A percentile compares a stretch with the other conserved stretches of the same genome.
Conservation (phyloP, 2,113 vertebrate species). For the Rhinoderma darwinii region DNA sequence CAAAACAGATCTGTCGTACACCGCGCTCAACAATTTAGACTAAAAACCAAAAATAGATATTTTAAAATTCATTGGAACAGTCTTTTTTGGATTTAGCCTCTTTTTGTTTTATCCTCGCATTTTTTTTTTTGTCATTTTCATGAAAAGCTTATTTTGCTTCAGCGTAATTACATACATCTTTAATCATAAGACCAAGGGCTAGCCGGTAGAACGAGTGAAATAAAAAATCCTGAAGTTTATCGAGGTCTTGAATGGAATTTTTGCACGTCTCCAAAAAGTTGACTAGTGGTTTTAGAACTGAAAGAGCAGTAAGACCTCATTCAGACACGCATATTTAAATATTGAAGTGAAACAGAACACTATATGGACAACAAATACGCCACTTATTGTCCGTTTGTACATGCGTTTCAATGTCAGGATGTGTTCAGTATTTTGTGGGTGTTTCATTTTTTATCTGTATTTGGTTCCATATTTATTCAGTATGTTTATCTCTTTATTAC, state of each 20-base stretch:
- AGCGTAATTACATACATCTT: neutral
- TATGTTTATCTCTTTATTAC: too few species aligned
- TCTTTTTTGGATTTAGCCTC: neutral
- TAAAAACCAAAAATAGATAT: slow-evolving; percentile 30
- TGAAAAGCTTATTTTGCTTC: neutral
- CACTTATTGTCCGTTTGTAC: too few species aligned
- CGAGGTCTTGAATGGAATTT: neutral
- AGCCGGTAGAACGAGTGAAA: neutral
- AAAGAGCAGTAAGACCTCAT: too few species aligned
- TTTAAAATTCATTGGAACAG: slow-evolving; percentile 26
- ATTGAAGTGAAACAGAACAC: too few species aligned
- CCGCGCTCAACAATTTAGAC: slow-evolving; percentile 9
- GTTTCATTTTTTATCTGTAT: too few species aligned
- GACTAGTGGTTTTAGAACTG: neutral
- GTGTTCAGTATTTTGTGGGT: too few species aligned
- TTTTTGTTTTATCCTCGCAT: neutral
- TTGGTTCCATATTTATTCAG: too few species aligned
- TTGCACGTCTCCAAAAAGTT: neutral
- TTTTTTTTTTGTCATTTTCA: neutral
- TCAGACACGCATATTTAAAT: too few species aligned
- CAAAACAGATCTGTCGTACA: slow-evolving; percentile 27
- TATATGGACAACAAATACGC: too few species aligned
- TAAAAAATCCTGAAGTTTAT: neutral
- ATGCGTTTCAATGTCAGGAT: too few species aligned
- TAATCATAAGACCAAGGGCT: neutral